Percentiles rank a stretch among this genome's conserved stretches.
Conservation (phyloP, 2,113 vertebrate genomes). For the Anas platyrhynchos region DNA sequence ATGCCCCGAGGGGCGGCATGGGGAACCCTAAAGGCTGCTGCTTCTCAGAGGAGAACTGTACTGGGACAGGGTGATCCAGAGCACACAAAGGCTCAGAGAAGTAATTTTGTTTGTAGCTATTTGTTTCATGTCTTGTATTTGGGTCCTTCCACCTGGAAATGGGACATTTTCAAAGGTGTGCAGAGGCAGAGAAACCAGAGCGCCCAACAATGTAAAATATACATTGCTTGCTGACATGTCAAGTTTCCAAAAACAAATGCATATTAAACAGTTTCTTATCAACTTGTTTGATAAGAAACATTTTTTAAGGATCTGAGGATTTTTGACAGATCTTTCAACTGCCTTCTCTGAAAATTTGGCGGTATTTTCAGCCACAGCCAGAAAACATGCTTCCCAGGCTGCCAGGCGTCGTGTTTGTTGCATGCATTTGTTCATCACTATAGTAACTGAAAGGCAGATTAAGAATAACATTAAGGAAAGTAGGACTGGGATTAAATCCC, state of each 20-base stretch:
- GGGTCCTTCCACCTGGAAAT: neutral
- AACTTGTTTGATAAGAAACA: neutral
- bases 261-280: neutral
- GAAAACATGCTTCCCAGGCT: neutral
- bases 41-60: neutral
- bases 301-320: neutral
- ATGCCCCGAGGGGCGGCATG: neutral
- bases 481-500: neutral
- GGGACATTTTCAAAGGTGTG: fast-evolving
- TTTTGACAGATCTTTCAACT: neutral
- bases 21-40: neutral
- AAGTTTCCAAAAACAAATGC: neutral
- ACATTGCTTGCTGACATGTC: neutral
- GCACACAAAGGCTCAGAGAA: neutral
- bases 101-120: neutral
- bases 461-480: conserved; percentile 8
- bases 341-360: neutral
- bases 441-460: conserved; percentile 53
- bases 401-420: neutral
- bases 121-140: neutral
- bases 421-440: conserved; percentile 37
- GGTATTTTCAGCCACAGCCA: neutral
- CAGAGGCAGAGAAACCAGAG: neutral
- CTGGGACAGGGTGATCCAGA: neutral
- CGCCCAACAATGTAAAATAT: neutral